Conservation (phyloP, 2,888 invertebrate species). For the Dasypogon diadema region DNA sequence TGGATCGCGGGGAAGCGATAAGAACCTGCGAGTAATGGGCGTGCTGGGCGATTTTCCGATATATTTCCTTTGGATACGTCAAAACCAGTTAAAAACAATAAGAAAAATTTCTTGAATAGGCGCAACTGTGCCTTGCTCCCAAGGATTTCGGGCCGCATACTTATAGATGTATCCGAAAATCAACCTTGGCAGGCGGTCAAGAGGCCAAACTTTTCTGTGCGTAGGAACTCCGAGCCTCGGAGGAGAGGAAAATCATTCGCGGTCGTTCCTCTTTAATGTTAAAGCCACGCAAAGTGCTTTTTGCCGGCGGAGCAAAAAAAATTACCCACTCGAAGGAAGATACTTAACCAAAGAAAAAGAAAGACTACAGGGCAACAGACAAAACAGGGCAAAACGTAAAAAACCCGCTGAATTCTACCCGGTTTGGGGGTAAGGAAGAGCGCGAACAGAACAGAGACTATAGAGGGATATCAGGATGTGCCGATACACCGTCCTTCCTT, state of each 20-base stretch:
- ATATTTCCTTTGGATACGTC: conserved; percentile 30
- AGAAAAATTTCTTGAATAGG: background rate
- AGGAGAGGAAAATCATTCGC: background rate
- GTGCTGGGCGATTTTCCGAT: conserved; percentile 45
- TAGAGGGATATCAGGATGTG: conserved; percentile 27
- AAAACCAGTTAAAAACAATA: conserved; percentile 26
- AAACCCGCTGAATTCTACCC: conserved; percentile 5
- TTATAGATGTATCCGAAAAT: too few relatives aligned
- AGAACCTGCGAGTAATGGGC: conserved; percentile 41
- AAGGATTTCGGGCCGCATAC: conserved; percentile 4
- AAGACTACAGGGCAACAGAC: conserved; percentile 8
- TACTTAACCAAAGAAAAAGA: conserved; percentile 10
- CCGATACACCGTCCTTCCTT: conserved; percentile 16
- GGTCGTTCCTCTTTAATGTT: conserved; percentile 38
- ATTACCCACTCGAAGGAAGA: background rate
- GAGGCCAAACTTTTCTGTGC: background rate
- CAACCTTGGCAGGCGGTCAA: background rate
- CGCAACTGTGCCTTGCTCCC: background rate
- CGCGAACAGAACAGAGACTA: conserved; percentile 36
- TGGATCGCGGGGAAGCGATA: conserved; percentile 30
- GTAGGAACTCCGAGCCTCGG: too few relatives aligned
- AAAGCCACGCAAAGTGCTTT: background rate
- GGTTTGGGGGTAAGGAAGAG: conserved; percentile 3
- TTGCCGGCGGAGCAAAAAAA: background rate
- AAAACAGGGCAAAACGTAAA: conserved; percentile 26